phyloP scores from a whole-genome alignment of 1,140 invertebrate genomes.

The Ips typographus region DNA sequence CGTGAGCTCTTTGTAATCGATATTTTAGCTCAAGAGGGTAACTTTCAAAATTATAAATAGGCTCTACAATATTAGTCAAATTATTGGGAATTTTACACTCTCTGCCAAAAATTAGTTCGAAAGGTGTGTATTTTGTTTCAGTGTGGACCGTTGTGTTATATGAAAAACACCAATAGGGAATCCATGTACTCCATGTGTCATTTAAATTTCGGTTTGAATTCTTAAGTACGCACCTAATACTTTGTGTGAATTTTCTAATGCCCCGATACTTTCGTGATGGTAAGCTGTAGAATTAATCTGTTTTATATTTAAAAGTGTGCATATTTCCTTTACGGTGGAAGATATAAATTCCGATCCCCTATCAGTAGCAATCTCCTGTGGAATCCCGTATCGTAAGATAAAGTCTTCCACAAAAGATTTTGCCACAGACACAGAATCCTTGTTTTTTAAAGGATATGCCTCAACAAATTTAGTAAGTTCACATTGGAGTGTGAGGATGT shows the following conservation, averaged over 20 bases:
- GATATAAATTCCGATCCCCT: conserved; percentile 46
- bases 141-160: conserved; percentile 49
- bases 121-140: conserved; percentile 42
- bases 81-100: conserved; percentile 33
- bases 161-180: conserved; percentile 48
- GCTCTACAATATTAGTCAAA: conserved; percentile 26
- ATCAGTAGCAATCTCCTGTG: conserved; percentile 41
- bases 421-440: conserved; percentile 47
- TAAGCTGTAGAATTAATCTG: conserved; percentile 38
- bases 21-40: conserved; percentile 7
- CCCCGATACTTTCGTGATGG: conserved; percentile 47
- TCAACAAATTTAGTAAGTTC: conserved; percentile 51
- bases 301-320: conserved; percentile 44
- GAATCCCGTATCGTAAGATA: conserved; percentile 42
- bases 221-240: conserved; percentile 51
- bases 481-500: conserved; percentile 49
- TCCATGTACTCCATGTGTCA: conserved; percentile 46
- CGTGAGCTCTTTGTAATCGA: conserved; percentile 16
- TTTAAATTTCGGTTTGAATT: conserved; percentile 42
- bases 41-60: conserved; percentile 27
- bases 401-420: conserved; percentile 39
- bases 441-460: conserved; percentile 46
- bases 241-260: conserved; percentile 49
- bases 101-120: conserved; percentile 42
- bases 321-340: conserved; percentile 43